A percentile compares a stretch with the other conserved stretches of the same genome.
These are phyloP conservation scores for Montipora cactus DNA, from an alignment of 64 coral and sea anemone species.

Conservation along the genomic window DNA sequence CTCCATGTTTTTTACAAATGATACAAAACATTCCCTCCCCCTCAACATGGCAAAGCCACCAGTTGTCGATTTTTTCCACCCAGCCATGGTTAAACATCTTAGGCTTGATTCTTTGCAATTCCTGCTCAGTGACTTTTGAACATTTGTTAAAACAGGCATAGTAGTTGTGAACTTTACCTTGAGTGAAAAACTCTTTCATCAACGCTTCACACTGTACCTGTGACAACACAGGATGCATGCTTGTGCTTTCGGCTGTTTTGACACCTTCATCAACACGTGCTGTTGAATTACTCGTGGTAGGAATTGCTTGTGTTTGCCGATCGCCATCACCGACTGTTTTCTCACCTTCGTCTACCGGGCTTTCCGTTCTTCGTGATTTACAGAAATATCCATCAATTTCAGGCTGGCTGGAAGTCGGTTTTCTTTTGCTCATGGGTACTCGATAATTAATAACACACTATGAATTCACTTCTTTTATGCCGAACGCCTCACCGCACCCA, in stretches of 20 bases:
- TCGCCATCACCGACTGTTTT: too few relatives aligned
- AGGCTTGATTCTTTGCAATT: not conserved
- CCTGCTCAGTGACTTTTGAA: not conserved
- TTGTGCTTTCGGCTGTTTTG: not conserved
- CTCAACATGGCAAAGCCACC: conserved; percentile 1
- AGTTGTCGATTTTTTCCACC: not conserved
- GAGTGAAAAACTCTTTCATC: conserved; percentile 46
- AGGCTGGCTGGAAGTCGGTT: too few relatives aligned
- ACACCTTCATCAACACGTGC: too few relatives aligned
- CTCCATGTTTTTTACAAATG: not conserved
- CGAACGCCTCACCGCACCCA: too few relatives aligned
- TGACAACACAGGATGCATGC: conserved; percentile 24
- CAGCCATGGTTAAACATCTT: not conserved
- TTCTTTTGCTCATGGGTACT: too few relatives aligned
- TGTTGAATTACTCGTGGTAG: too few relatives aligned
- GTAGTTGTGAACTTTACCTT: conserved; percentile 58
- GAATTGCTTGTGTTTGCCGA: too few relatives aligned
- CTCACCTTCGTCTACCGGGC: too few relatives aligned
- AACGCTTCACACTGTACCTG: conserved; percentile 39
- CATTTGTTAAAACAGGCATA: not conserved
- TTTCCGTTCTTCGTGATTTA: too few relatives aligned
- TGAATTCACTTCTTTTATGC: too few relatives aligned
- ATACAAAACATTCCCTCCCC: not conserved
- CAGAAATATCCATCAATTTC: too few relatives aligned
- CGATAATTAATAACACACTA: too few relatives aligned